Base-by-base conservation (phyloP, 2,797 vertebrate genomes). In the Thripadectes ignobilis region DNA sequence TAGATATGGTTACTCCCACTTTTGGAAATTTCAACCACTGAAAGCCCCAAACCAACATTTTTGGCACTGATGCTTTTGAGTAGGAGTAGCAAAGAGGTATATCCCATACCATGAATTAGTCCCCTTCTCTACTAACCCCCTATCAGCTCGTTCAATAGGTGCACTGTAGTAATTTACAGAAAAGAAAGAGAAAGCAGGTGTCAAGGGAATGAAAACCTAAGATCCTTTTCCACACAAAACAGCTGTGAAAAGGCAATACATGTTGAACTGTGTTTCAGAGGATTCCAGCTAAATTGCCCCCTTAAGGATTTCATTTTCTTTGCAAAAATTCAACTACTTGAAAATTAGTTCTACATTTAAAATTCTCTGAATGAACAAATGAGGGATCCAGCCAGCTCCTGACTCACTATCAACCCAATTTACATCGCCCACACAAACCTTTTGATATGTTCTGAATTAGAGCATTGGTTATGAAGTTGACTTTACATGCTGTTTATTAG, bases 331-430 rank as follows among this genome's bases (percentile, higher is more conserved):
- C 76, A 76, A 94, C 94, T 91, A 76, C 80, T 92, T 76, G 73
- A 90, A 92, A 96, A 97, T 95, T 96, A 95, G 89, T 94, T 93
- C 88, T 96, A 94, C 91, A 77, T 95, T 84, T 74, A 92, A 95
- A 95, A 92, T 78, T 52, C 69, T 91, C 62, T 95, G 88, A 96
- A 94, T 92, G 92, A 96, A 86, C 63, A 95, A 96, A 95, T 85
- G 93, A 95, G 69, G 66, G 92, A 96, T 73, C 82, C 89, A 94
- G 88, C 90, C 77, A 93, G 88, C 80, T 94, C 76, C 85, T 89
- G 87, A 96, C 73, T 96, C 88, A 81, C 92, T 95, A 92, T 96
- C 95, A 94, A 69, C 67, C 76, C 94, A 84, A 95, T 95, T 96
- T 95, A 97, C 95, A 74, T 97, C 80, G 2, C 94, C 94, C 89